Evolutionary conservation across 23 tunicate genomes (phyloP).

Genomic region (Halocynthia roretzi): DNA sequence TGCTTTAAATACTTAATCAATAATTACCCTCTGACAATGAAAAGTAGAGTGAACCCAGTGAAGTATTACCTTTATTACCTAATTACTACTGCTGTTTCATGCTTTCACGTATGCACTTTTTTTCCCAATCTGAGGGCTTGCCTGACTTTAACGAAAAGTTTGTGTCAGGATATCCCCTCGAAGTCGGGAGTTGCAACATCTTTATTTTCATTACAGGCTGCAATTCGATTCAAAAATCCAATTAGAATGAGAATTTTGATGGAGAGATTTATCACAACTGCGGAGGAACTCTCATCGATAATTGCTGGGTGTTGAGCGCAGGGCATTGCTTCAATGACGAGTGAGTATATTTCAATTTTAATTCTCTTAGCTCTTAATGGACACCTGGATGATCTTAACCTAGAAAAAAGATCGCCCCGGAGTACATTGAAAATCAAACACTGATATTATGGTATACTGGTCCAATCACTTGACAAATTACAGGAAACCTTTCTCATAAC

Average conservation of each 20-base stretch:
- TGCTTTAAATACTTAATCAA: too few relatives aligned
- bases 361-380: too few relatives aligned
- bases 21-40: not conserved
- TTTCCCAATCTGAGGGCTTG: not conserved
- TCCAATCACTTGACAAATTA: too few relatives aligned
- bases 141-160: not conserved
- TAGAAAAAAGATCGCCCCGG: too few relatives aligned
- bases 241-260: slow-evolving; percentile 15
- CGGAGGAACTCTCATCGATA: slow-evolving; percentile 83
- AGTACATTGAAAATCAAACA: too few relatives aligned
- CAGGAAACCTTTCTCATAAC: too few relatives aligned
- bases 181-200: not conserved
- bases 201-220: slow-evolving; percentile 30
- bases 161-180: not conserved
- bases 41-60: not conserved
- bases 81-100: not conserved
- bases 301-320: slow-evolving; percentile 80
- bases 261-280: slow-evolving; percentile 52
- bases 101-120: not conserved
- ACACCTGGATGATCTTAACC: too few relatives aligned
- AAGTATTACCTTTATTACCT: not conserved
- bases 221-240: slow-evolving; percentile 55
- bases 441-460: too few relatives aligned
- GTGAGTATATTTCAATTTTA: slow-evolving; percentile 11
- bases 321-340: slow-evolving; percentile 83